phyloP scores from a whole-genome alignment of 2,888 invertebrate genomes.

The Netelia virgata region DNA sequence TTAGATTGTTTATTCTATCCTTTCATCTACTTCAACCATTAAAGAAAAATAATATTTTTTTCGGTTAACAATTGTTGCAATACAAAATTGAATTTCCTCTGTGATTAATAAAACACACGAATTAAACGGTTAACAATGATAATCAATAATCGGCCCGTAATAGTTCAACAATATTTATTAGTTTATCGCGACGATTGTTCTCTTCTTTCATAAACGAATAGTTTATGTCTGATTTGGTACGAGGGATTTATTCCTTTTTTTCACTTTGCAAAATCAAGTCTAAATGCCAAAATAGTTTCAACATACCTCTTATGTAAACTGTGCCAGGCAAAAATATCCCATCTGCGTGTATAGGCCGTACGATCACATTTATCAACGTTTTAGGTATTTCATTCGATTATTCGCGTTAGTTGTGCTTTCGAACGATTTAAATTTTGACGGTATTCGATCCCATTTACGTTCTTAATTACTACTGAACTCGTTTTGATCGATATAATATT shows the following conservation, averaged over 20 bases:
- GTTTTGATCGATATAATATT: neutral
- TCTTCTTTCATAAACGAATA: neutral
- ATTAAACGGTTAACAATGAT: neutral
- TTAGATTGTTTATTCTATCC: no score
- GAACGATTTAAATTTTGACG: neutral
- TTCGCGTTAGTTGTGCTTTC: neutral
- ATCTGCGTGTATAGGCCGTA: constrained; percentile 33
- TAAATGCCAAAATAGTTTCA: constrained; percentile 31
- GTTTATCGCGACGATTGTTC: neutral
- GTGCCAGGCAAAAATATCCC: constrained; percentile 70
- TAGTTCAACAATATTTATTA: neutral
- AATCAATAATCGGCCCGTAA: neutral
- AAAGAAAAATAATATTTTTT: no score
- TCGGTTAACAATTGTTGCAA: neutral
- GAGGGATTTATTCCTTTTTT: neutral
- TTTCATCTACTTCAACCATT: no score
- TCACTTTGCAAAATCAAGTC: constrained; percentile 12
- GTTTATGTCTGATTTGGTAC: neutral
- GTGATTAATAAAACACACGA: neutral
- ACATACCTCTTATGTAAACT: constrained; percentile 71
- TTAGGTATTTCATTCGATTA: neutral
- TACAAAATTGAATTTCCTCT: neutral
- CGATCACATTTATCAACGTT: constrained; percentile 17
- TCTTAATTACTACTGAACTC: neutral
- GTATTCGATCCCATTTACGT: neutral